These are phyloP conservation scores for Aphelinus atriplicis DNA, from an alignment of 1,140 invertebrate species.

Conservation along the genomic window DNA sequence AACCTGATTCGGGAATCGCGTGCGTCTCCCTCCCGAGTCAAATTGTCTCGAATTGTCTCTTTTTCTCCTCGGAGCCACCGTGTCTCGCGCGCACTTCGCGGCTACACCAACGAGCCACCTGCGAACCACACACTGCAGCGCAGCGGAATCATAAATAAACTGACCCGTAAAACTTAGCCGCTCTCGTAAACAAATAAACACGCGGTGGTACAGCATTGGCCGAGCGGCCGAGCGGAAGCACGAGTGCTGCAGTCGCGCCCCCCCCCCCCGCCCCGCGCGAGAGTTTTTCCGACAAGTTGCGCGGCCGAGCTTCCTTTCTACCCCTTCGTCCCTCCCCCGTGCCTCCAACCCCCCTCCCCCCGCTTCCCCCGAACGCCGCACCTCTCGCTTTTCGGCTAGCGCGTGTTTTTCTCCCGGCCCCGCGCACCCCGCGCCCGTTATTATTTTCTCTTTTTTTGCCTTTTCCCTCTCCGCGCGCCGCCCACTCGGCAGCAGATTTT, in stretches of 20 bases:
- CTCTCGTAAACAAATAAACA: background rate
- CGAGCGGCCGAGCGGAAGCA: slow-evolving; percentile 8
- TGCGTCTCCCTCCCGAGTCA: too few relatives aligned
- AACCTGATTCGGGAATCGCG: too few relatives aligned
- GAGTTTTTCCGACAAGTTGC: slow-evolving; percentile 38
- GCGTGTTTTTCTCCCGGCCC: too few relatives aligned
- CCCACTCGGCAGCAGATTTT: slow-evolving; percentile 19
- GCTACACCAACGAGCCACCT: slow-evolving; percentile 4
- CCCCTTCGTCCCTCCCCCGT: background rate
- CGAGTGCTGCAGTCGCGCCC: background rate
- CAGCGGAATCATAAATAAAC: background rate
- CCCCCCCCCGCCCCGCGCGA: background rate
- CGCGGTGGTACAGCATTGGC: background rate
- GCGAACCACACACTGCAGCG: too few relatives aligned
- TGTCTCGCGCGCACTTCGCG: slow-evolving; percentile 14
- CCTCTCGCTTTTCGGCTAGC: background rate
- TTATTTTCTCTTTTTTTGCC: background rate
- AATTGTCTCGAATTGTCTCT: too few relatives aligned
- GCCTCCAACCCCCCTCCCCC: background rate
- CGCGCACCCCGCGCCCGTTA: background rate
- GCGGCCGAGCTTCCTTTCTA: slow-evolving; percentile 17
- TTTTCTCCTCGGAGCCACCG: too few relatives aligned
- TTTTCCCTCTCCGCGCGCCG: background rate
- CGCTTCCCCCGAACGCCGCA: background rate
- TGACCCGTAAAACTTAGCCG: background rate